Conservation (phyloP, 1,140 invertebrate species). For the Galleria mellonella region DNA sequence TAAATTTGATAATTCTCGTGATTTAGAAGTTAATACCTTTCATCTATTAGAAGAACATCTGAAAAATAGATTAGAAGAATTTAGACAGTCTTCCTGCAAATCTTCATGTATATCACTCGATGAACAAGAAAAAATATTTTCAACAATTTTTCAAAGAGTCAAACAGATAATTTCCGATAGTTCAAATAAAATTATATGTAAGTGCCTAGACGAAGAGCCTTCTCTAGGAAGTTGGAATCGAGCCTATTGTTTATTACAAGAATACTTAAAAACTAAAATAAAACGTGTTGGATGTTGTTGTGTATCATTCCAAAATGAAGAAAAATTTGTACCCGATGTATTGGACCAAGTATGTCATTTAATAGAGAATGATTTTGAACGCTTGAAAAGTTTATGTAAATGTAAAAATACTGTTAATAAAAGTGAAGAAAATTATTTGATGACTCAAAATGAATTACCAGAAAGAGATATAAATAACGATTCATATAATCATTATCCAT, state of each 20-base stretch:
- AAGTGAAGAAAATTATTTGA: neutral
- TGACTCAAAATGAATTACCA: slow-evolving; percentile 10
- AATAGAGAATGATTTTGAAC: slow-evolving; percentile 56
- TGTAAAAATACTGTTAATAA: slow-evolving; percentile 14
- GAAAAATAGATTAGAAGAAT: slow-evolving; percentile 39
- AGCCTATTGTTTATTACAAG: slow-evolving; percentile 47
- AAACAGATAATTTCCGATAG: slow-evolving; percentile 48
- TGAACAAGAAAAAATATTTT: slow-evolving; percentile 43
- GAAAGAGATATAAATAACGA: slow-evolving; percentile 19
- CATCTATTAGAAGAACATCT: slow-evolving; percentile 52
- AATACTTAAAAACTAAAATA: slow-evolving; percentile 61
- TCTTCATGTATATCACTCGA: slow-evolving; percentile 24
- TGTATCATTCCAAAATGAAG: slow-evolving; percentile 13
- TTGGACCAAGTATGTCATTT: slow-evolving; percentile 44
- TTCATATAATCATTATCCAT: neutral
- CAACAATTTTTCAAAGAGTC: slow-evolving; percentile 35
- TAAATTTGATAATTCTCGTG: slow-evolving; percentile 26
- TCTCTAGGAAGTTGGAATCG: slow-evolving; percentile 42
- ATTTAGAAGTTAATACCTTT: slow-evolving; percentile 57
- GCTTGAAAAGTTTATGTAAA: slow-evolving; percentile 36
- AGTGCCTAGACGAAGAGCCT: slow-evolving; percentile 18
- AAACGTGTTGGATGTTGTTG: slow-evolving; percentile 43
- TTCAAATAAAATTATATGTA: slow-evolving; percentile 29
- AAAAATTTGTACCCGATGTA: slow-evolving; percentile 27
- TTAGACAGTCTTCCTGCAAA: slow-evolving; percentile 26